These are phyloP conservation scores for Baronia brevicornis DNA, from an alignment of 2,888 invertebrate genomes.

Conservation along the genomic window DNA sequence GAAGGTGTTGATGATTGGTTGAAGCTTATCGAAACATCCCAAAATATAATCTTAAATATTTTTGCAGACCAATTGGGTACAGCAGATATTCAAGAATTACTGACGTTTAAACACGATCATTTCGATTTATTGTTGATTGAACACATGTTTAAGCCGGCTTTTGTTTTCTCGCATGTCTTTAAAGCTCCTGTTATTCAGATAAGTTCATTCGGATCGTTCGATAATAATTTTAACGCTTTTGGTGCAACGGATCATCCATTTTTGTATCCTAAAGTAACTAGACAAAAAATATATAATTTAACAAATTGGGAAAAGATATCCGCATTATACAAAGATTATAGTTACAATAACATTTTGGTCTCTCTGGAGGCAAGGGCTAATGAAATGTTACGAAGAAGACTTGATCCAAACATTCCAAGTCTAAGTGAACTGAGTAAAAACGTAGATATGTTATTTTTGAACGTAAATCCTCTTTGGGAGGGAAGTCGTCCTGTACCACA, in stretches of 20 bases:
- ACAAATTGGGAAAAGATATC: slow-evolving; percentile 26
- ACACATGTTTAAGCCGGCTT: slow-evolving; percentile 22
- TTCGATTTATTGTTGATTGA: slow-evolving; percentile 39
- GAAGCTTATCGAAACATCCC: too few species aligned
- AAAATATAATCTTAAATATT: slow-evolving; percentile 12
- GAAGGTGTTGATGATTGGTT: too few species aligned
- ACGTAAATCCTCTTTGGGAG: slow-evolving; percentile 34
- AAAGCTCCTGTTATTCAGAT: slow-evolving; percentile 40
- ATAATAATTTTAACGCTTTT: slow-evolving; percentile 21
- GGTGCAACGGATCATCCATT: slow-evolving; percentile 23
- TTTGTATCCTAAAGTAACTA: slow-evolving; percentile 20
- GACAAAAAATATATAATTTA: slow-evolving; percentile 21
- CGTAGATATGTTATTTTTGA: slow-evolving; percentile 32
- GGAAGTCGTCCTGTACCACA: slow-evolving; percentile 32
- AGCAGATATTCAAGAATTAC: slow-evolving; percentile 16
- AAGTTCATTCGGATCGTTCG: slow-evolving; percentile 30
- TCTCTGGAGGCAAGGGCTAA: slow-evolving; percentile 15
- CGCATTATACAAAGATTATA: slow-evolving; percentile 10
- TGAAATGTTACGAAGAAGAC: slow-evolving; percentile 18
- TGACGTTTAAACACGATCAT: slow-evolving; percentile 20
- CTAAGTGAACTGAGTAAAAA: slow-evolving; percentile 22
- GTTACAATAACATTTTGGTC: neutral
- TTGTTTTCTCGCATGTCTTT: slow-evolving; percentile 31
- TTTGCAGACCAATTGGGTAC: slow-evolving; percentile 18
- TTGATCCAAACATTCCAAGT: slow-evolving; percentile 21